These are phyloP conservation scores for Cladorhizidae sp. DNA, from an alignment of 37 sponge, comb jelly and placozoan genomes.

Conservation along the genomic window DNA sequence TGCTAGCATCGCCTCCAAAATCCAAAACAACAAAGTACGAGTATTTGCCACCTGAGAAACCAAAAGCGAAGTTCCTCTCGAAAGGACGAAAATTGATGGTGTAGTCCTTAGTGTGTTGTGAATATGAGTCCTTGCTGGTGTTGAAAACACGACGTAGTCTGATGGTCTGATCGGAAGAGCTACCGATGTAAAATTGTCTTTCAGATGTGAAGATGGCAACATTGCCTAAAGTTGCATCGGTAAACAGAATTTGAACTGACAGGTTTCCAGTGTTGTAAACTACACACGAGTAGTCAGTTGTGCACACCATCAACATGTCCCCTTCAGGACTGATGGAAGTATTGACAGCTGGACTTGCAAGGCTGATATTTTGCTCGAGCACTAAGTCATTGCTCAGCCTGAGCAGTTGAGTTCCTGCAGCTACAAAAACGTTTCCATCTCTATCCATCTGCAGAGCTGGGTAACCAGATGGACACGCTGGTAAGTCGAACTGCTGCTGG, in stretches of 20 bases:
- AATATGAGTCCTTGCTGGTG: too few species aligned
- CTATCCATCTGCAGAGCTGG: slow-evolving; percentile 16
- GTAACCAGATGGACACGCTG: background rate
- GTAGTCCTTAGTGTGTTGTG: background rate
- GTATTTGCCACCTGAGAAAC: slow-evolving; percentile 1
- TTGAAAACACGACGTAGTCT: too few species aligned
- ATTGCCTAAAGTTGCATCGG: background rate
- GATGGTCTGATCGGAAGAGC: background rate
- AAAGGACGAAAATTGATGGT: background rate
- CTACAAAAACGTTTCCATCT: slow-evolving; percentile 6
- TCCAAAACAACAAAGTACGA: slow-evolving; percentile 21
- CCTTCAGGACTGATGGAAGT: slow-evolving; percentile 15
- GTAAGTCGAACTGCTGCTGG: background rate
- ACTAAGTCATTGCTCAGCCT: slow-evolving; percentile 8
- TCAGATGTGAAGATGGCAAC: slow-evolving; percentile 18
- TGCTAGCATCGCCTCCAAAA: background rate
- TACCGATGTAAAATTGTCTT: slow-evolving; percentile 20
- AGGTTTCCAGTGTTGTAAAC: slow-evolving; percentile 28
- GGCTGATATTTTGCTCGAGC: slow-evolving; percentile 1
- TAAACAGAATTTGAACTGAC: background rate
- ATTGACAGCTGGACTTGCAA: background rate
- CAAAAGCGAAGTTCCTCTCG: slow-evolving; percentile 3
- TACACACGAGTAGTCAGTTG: slow-evolving; percentile 1
- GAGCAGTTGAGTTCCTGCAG: slow-evolving; percentile 25
- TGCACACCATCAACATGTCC: slow-evolving; percentile 15